Conservation (phyloP, 2,113 vertebrate genomes). For the Sander lucioperca region DNA sequence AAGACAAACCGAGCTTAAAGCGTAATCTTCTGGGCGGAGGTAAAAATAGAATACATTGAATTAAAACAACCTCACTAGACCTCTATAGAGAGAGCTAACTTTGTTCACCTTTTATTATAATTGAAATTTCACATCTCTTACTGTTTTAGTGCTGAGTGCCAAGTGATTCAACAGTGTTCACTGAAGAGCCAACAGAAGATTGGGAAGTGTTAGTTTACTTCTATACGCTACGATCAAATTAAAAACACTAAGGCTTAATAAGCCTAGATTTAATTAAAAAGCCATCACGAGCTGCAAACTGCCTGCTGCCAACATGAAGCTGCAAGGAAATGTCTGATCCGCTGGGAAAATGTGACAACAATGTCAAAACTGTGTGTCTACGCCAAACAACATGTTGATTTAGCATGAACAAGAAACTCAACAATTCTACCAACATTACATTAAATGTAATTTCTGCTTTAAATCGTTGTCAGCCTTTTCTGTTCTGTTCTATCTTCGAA, state of each 20-base stretch:
- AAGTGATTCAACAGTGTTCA: constrained; percentile 1
- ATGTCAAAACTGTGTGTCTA: background rate
- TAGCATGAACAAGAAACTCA: background rate
- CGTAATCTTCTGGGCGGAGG: too few relatives aligned
- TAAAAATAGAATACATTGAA: background rate
- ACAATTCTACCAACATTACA: background rate
- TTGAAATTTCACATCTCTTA: background rate
- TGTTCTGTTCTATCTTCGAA: background rate
- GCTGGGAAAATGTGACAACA: background rate
- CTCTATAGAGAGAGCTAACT: too few relatives aligned
- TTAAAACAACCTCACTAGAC: background rate
- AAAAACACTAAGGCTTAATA: constrained; percentile 27
- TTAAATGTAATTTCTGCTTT: background rate
- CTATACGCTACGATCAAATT: constrained; percentile 13
- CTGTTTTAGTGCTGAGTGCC: background rate
- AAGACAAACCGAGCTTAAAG: too few relatives aligned
- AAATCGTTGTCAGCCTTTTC: background rate
- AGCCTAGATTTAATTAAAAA: constrained; percentile 45
- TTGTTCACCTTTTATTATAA: too few relatives aligned
- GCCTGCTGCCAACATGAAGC: background rate
- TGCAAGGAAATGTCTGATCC: constrained; percentile 9
- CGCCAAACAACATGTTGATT: background rate
- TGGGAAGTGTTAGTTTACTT: constrained; percentile 9
- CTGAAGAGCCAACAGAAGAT: background rate
- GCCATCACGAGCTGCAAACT: constrained; percentile 27